Evolutionary conservation across 2,797 vertebrate species (phyloP).

Genomic region (Sebastes reedi): DNA sequence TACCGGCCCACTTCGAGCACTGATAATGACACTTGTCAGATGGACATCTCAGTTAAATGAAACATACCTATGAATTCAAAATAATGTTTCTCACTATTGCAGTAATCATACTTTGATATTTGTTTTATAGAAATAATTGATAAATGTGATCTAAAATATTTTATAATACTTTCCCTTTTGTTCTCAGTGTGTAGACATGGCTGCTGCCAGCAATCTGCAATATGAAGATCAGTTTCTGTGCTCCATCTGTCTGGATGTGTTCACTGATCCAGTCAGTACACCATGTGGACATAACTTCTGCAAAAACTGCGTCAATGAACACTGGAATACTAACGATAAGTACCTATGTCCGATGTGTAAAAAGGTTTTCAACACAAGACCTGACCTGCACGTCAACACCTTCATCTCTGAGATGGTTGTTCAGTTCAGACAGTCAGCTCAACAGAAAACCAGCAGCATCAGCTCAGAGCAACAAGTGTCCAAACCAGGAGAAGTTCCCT

Average conservation of each 20-base stretch:
- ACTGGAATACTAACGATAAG: neutral
- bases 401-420: slow-evolving; percentile 13
- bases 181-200: neutral
- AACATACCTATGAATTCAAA: neutral
- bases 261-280: slow-evolving; percentile 6
- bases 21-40: neutral
- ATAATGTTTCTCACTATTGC: neutral
- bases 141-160: fast-evolving
- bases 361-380: neutral
- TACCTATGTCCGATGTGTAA: neutral
- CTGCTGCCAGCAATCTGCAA: neutral
- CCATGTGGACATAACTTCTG: slow-evolving; percentile 34
- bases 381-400: neutral
- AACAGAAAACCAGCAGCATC: slow-evolving; percentile 1
- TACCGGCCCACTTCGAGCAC: too few relatives aligned
- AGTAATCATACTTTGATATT: neutral
- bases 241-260: slow-evolving; percentile 20
- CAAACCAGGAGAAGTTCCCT: slow-evolving; percentile 5
- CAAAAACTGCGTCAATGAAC: neutral
- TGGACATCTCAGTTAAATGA: neutral
- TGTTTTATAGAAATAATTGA: neutral
- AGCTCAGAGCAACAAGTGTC: neutral
- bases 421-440: neutral
- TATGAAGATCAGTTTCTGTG: neutral
- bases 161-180: neutral